These are phyloP conservation scores for Apotomis turbidana DNA, from an alignment of 2,888 invertebrate species.

Conservation along the genomic window DNA sequence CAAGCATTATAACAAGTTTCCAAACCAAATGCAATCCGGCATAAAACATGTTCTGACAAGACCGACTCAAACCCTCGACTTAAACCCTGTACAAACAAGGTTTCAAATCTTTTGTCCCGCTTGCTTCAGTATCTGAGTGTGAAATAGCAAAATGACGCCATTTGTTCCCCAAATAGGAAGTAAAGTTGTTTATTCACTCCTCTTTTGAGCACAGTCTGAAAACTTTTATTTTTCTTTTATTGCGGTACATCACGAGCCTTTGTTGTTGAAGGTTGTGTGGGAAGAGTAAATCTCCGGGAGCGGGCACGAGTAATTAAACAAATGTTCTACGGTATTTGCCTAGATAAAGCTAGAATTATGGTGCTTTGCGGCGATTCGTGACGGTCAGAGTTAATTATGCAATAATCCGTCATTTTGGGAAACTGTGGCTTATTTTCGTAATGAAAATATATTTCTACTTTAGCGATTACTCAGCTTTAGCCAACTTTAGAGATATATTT, in stretches of 20 bases:
- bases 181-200: slow-evolving; percentile 68
- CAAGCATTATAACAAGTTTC: slow-evolving; percentile 32
- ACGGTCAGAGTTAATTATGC: too few relatives aligned
- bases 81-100: not conserved
- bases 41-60: slow-evolving; percentile 12
- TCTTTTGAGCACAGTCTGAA: slow-evolving; percentile 56
- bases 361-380: too few relatives aligned
- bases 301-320: slow-evolving; percentile 4
- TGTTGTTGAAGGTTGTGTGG: slow-evolving; percentile 33
- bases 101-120: not conserved
- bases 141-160: slow-evolving; percentile 50
- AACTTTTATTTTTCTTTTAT: slow-evolving; percentile 57
- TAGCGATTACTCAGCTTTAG: too few relatives aligned
- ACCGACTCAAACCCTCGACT: not conserved
- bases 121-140: slow-evolving; percentile 17
- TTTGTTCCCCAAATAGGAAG: slow-evolving; percentile 72
- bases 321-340: not conserved
- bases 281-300: slow-evolving; percentile 1
- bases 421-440: too few relatives aligned
- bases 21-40: slow-evolving; percentile 35
- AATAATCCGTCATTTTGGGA: too few relatives aligned
- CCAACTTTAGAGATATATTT: too few relatives aligned
- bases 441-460: too few relatives aligned
- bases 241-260: slow-evolving; percentile 54
- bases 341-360: not conserved